Percentiles rank a stretch among this genome's conserved stretches.
These are phyloP conservation scores for Melanerpes aurifrons DNA, from an alignment of 2,113 vertebrate species.

Conservation along the genomic window DNA sequence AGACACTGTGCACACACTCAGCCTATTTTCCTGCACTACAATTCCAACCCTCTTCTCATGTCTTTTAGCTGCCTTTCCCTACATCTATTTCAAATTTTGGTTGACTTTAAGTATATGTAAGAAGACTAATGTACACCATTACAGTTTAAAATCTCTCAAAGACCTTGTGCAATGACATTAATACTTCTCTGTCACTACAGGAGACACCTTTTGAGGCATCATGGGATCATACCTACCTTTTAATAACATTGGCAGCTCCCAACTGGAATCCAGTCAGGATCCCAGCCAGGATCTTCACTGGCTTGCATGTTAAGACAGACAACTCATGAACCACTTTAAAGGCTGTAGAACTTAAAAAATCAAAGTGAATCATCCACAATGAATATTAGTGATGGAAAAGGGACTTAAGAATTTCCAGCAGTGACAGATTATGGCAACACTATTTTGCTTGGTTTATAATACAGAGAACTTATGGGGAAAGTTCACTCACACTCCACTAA, in stretches of 20 bases:
- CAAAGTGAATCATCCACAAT: neutral
- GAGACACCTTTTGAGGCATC: neutral
- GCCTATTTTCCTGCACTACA: neutral
- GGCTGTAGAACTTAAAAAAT: neutral
- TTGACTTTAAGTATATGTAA: neutral
- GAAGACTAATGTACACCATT: neutral
- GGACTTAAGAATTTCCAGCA: neutral
- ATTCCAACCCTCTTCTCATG: neutral
- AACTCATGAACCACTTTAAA: neutral
- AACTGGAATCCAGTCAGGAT: neutral
- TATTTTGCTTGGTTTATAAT: neutral
- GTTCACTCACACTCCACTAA: neutral
- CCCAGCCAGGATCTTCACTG: neutral
- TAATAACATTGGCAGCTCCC: neutral
- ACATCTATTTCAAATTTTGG: neutral
- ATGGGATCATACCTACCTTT: neutral
- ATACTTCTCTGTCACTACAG: neutral
- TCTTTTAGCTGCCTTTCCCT: neutral
- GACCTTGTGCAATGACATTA: neutral
- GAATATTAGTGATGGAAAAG: neutral
- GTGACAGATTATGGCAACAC: neutral
- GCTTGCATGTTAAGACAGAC: neutral
- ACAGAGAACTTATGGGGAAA: neutral
- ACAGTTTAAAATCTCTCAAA: neutral
- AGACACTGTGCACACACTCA: fast-evolving